Percentiles rank a stretch among this genome's conserved stretches.
Evolutionary conservation across 1,140 invertebrate genomes (phyloP).

Genomic region (Musca vetustissima): DNA sequence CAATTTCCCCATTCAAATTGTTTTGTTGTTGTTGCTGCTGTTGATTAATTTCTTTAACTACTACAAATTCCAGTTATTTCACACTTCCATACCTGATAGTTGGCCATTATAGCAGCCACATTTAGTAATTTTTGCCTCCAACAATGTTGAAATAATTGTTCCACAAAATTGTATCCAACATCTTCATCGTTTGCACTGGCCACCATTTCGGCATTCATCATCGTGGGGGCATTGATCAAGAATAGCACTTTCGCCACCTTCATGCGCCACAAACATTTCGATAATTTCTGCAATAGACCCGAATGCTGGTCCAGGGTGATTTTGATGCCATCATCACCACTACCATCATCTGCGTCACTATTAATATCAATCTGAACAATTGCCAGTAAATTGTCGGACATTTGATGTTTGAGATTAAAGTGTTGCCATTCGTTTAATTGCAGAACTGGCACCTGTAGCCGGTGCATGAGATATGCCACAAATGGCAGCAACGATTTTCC

Average conservation of each 20-base stretch:
- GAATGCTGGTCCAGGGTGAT: constrained; percentile 27
- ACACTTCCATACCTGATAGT: constrained; percentile 34
- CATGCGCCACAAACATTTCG: constrained; percentile 38
- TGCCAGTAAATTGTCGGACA: constrained; percentile 29
- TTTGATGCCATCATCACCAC: background rate
- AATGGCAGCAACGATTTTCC: constrained; percentile 8
- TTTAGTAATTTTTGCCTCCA: constrained; percentile 41
- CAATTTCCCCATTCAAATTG: background rate
- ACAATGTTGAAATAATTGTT: constrained; percentile 37
- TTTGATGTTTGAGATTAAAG: constrained; percentile 33
- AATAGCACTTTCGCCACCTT: constrained; percentile 40
- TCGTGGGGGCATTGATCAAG: constrained; percentile 26
- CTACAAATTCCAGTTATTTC: background rate
- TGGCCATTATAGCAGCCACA: constrained; percentile 35
- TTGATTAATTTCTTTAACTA: too few relatives aligned
- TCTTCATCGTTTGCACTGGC: background rate
- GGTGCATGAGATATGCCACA: constrained; percentile 29
- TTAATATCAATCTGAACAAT: constrained; percentile 27
- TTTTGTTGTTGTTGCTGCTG: too few relatives aligned
- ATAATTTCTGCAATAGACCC: constrained; percentile 32
- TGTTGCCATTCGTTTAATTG: constrained; percentile 35
- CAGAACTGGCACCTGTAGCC: constrained; percentile 33
- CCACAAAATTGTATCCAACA: background rate
- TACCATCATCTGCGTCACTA: constrained; percentile 19
- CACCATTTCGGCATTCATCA: background rate